Evolutionary conservation across 2,888 invertebrate species (phyloP).

Genomic region (Timandra comae): DNA sequence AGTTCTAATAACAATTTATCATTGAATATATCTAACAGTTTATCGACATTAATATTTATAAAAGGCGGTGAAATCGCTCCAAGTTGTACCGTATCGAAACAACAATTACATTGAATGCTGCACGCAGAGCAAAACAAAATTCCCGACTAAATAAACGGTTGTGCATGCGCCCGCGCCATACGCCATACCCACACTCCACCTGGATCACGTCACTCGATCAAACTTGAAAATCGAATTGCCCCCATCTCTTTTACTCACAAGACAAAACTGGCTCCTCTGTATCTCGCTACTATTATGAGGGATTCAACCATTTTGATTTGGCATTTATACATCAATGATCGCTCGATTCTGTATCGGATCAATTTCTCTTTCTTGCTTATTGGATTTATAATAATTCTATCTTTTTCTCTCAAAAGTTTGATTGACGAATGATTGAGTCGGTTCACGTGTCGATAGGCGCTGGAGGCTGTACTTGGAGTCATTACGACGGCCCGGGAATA

Average conservation of each 20-base stretch:
- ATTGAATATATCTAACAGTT: conserved; percentile 25
- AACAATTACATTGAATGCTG: conserved; percentile 51
- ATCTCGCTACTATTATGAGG: conserved; percentile 29
- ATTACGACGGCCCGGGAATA: conserved; percentile 30
- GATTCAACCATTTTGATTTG: conserved; percentile 49
- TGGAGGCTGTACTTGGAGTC: conserved; percentile 41
- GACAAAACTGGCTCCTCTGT: conserved; percentile 14
- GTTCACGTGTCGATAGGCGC: conserved; percentile 50
- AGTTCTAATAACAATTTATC: too few relatives aligned
- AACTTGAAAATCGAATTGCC: conserved; percentile 38
- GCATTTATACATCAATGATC: conserved; percentile 52
- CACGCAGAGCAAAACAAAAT: conserved; percentile 52
- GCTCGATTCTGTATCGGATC: conserved; percentile 35
- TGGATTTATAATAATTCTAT: conserved; percentile 38
- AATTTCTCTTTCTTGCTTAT: conserved; percentile 45
- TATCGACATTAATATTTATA: conserved; percentile 32
- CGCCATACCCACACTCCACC: conserved; percentile 23
- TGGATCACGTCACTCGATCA: conserved; percentile 24
- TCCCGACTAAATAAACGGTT: conserved; percentile 48
- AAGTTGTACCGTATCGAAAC: conserved; percentile 50
- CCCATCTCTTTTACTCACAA: conserved; percentile 47
- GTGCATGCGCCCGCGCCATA: conserved; percentile 36
- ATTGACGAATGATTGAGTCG: conserved; percentile 69
- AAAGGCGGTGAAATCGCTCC: conserved; percentile 27
- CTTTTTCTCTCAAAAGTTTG: conserved; percentile 50